phyloP scores from a whole-genome alignment of 2,888 invertebrate genomes.

The Rhingia rostrata region DNA sequence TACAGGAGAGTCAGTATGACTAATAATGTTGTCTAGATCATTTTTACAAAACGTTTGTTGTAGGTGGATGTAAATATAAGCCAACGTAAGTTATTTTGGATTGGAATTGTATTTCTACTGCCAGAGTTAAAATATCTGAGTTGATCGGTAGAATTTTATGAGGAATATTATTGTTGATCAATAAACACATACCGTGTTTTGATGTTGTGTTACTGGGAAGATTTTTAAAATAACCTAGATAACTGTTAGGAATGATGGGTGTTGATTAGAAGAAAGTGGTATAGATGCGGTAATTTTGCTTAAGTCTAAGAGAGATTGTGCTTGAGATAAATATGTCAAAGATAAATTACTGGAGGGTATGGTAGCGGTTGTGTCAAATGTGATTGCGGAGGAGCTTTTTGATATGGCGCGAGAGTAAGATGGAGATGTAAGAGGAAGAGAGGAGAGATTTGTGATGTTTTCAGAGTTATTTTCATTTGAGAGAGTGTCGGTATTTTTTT shows the following conservation, averaged over 20 bases:
- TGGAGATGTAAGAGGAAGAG: too few species aligned
- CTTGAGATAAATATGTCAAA: background rate
- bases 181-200: too few species aligned
- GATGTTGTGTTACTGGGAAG: background rate
- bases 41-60: slow-evolving; percentile 12
- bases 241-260: background rate
- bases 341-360: background rate
- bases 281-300: too few species aligned
- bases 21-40: slow-evolving; percentile 12
- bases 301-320: background rate
- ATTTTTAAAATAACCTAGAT: background rate
- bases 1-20: slow-evolving; percentile 6
- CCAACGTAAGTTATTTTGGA: slow-evolving; percentile 17
- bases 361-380: background rate
- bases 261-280: background rate
- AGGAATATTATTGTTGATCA: too few species aligned
- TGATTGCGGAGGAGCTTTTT: background rate
- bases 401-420: background rate
- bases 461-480: too few species aligned
- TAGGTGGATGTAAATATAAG: slow-evolving; percentile 23
- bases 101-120: slow-evolving; percentile 13
- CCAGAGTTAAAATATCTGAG: background rate
- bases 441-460: too few species aligned
- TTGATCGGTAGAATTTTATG: background rate
- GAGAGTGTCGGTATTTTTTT: too few species aligned